Conservation (phyloP, 2,797 vertebrate species). For the Neosilurus hyrtlii region DNA sequence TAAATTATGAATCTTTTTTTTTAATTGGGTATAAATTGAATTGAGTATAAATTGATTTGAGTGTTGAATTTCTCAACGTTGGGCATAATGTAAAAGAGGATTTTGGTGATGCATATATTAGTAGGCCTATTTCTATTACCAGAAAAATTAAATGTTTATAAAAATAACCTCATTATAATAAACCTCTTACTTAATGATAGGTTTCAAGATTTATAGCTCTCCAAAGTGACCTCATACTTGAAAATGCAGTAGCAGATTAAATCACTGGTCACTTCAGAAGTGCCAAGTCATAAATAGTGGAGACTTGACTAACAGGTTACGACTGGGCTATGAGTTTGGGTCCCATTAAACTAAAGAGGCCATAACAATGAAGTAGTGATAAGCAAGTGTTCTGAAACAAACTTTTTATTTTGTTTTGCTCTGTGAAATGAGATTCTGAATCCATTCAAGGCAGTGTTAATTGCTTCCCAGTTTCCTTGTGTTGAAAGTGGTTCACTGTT, state of each 20-base stretch:
- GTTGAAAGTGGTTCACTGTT: constrained; percentile 66
- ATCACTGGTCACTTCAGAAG: constrained; percentile 51
- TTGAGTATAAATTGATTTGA: background rate
- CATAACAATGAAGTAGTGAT: background rate
- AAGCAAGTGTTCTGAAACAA: constrained; percentile 47
- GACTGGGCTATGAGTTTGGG: constrained; percentile 55
- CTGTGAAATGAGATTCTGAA: constrained; percentile 20
- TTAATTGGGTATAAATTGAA: background rate
- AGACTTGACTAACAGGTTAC: constrained; percentile 38
- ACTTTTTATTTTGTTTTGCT: constrained; percentile 43
- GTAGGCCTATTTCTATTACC: background rate
- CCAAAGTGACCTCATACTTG: background rate
- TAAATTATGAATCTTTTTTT: background rate
- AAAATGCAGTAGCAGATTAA: constrained; percentile 1
- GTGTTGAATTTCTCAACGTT: background rate
- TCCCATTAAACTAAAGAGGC: background rate
- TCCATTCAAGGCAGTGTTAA: background rate
- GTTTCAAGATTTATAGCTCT: background rate
- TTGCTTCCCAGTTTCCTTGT: constrained; percentile 58
- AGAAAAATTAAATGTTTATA: background rate
- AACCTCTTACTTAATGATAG: background rate
- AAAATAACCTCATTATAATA: background rate
- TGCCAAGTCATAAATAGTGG: constrained; percentile 45
- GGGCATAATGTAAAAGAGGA: background rate
- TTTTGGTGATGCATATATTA: background rate